Evolutionary conservation across 2,797 vertebrate genomes (phyloP).

Genomic region (Leontopithecus rosalia): DNA sequence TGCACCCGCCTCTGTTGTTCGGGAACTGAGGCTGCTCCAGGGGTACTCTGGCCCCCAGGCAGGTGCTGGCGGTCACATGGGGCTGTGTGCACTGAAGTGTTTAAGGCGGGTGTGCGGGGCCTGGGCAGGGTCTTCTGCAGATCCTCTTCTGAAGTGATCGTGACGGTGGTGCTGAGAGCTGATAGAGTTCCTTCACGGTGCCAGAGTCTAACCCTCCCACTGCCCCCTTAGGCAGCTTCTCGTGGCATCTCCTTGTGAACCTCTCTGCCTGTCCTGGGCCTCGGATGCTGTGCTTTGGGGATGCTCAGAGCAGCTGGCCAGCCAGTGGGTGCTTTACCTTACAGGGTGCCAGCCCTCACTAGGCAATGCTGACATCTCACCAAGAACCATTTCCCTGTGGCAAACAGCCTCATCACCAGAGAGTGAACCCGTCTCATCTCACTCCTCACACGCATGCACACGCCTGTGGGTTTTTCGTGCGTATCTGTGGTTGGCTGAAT

Average conservation of each 20-base stretch:
- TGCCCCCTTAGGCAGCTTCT: neutral
- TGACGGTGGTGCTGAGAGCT: fast-evolving
- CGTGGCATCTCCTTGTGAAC: fast-evolving
- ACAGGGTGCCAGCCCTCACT: neutral
- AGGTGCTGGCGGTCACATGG: neutral
- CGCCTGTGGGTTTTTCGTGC: too few relatives aligned
- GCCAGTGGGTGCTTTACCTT: neutral
- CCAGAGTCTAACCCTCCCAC: neutral
- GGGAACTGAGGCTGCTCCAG: neutral
- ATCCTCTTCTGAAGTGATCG: neutral
- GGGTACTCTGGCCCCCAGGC: too few relatives aligned
- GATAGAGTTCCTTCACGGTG: neutral
- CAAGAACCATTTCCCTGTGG: conserved; percentile 52
- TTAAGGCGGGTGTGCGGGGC: neutral
- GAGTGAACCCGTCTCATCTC: neutral
- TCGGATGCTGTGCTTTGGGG: neutral
- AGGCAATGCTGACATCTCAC: conserved; percentile 34
- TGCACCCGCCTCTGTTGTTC: neutral
- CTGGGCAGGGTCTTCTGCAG: neutral
- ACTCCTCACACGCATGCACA: fast-evolving
- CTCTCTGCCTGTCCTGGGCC: fast-evolving
- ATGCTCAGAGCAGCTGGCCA: fast-evolving
- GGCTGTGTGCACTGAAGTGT: neutral
- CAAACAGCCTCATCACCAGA: neutral
- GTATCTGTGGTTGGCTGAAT: neutral